Evolutionary conservation across 2,113 vertebrate species (phyloP), one percentile per base, ranked within the genome.

Genomic region (Psilopsiagon aymara): DNA sequence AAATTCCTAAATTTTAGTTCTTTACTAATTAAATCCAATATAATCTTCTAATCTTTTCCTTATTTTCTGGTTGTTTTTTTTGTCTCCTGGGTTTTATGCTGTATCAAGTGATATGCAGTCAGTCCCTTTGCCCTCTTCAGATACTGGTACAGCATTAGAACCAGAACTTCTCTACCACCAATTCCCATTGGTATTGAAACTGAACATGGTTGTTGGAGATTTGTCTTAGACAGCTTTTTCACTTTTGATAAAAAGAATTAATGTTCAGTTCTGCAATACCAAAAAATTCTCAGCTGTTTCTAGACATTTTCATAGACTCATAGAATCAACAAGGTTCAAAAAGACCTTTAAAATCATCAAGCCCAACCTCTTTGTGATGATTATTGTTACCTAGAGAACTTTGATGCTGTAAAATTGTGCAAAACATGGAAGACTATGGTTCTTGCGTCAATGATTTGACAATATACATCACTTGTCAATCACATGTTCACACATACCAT

Each of bases 401-500:
- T 76, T 62, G 28, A 52, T 82, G 60, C 18, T 59, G 10, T 53
- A 66, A 90, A 94, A 59, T 13, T 8, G 11, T 43, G 17, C 3
- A 88, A 93, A 93, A 69, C 27, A 52, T 16, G 57, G 70, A 66
- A 41, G 13, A 63, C 9, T 18, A 4, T 12, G 5, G 8, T 55
- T 82, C 25, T 77, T 88, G 37, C 27, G 63, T 80, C 23, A 74
- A 62, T 51, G 44, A 57, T 49, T 70, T 90, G 82, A 33, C n/a
- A 46, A 41, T 39, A n/a, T 21, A 63, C 13, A 2, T 93, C 73
- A 14, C 15, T 46, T 66, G 14, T 66, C 62, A 76, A n/a, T 71
- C 35, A 28, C 18, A 3, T 24, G 82, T 60, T 92, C 21, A 3
- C 39, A 23, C 7, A 6, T 47, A n/a, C 6, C 0, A 0, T 43